These are phyloP conservation scores for Agrotis ipsilon DNA, from an alignment of 2,888 invertebrate genomes.

Conservation along the genomic window DNA sequence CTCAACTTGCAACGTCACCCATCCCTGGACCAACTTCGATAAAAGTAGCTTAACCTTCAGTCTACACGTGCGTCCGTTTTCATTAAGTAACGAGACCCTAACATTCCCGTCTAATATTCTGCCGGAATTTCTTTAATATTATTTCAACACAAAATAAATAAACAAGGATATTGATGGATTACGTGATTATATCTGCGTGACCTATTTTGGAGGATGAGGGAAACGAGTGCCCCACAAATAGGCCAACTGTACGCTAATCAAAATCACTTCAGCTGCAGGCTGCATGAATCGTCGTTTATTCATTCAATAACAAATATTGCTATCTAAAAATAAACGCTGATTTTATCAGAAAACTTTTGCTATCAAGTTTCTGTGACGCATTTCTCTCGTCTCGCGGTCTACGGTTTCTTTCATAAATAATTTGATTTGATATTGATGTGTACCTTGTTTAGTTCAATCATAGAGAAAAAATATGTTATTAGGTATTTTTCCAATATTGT, in stretches of 20 bases:
- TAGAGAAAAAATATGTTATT: neutral
- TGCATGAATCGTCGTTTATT: conserved; percentile 31
- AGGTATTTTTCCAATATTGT: neutral
- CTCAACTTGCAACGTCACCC: no score
- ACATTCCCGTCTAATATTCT: neutral
- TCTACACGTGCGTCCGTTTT: neutral
- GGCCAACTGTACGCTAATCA: conserved; percentile 54
- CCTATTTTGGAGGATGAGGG: conserved; percentile 56
- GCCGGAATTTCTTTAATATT: conserved; percentile 21
- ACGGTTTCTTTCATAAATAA: neutral
- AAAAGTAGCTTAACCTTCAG: neutral
- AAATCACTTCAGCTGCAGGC: conserved; percentile 52
- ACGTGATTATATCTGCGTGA: conserved; percentile 48
- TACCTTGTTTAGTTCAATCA: neutral
- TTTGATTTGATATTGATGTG: neutral
- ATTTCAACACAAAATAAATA: conserved; percentile 23
- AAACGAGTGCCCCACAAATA: conserved; percentile 45
- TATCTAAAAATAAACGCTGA: conserved; percentile 23
- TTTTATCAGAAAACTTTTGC: conserved; percentile 12
- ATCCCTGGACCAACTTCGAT: neutral
- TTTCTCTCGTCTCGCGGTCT: neutral
- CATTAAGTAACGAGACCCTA: neutral
- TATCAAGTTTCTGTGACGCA: conserved; percentile 2
- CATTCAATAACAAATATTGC: conserved; percentile 5
- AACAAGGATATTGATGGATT: conserved; percentile 59